phyloP scores from a whole-genome alignment of 2,113 vertebrate species.

The Pelodiscus sinensis region DNA sequence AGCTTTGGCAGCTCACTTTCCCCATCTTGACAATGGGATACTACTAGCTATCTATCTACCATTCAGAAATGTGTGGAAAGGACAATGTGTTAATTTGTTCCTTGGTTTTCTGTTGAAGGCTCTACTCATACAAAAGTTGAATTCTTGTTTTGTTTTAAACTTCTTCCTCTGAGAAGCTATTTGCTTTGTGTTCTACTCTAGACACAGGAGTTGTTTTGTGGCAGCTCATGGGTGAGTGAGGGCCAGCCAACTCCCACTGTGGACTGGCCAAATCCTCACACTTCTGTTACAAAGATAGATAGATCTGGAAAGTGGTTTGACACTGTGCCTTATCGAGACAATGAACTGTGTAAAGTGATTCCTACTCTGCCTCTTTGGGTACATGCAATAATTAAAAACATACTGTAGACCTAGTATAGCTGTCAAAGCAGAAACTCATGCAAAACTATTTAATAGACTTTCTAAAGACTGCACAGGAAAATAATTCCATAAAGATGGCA shows the following conservation, averaged over 20 bases:
- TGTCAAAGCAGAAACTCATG: neutral
- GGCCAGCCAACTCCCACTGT: fast-evolving
- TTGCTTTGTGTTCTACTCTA: neutral
- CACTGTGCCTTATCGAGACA: neutral
- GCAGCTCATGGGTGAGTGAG: neutral
- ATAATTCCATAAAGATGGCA: neutral
- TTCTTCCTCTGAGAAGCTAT: neutral
- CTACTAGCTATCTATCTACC: neutral
- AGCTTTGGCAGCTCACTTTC: neutral
- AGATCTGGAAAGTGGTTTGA: neutral
- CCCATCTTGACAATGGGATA: neutral
- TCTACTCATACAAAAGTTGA: neutral
- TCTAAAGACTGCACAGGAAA: neutral
- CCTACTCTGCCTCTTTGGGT: neutral
- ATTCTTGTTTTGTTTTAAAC: neutral
- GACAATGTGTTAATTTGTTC: neutral
- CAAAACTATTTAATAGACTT: neutral
- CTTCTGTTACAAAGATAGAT: neutral
- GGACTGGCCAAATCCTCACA: fast-evolving
- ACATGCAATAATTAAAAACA: neutral
- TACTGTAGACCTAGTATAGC: neutral
- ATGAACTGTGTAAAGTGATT: neutral
- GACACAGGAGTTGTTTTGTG: neutral
- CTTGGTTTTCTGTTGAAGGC: neutral
- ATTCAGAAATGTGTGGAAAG: neutral